Percentiles rank a stretch among this genome's conserved stretches.
Evolutionary conservation across 2,888 invertebrate genomes (phyloP).

Genomic region (Agrenia bidenticulata): DNA sequence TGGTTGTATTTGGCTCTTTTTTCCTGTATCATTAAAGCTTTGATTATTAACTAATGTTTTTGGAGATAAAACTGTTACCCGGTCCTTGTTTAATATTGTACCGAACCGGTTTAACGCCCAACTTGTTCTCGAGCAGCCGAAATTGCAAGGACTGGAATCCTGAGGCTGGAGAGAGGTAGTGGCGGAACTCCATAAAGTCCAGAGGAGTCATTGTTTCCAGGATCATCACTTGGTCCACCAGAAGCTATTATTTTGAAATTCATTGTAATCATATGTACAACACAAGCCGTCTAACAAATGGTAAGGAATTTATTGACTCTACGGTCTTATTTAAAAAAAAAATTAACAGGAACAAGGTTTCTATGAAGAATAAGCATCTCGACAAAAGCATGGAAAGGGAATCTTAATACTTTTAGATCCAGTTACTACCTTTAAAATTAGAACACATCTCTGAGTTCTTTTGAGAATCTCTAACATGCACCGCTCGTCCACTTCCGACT

Average conservation of each 20-base stretch:
- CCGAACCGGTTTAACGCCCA: conserved; percentile 63
- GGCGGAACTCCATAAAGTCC: conserved; percentile 97
- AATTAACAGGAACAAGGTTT: no score
- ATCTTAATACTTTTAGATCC: no score
- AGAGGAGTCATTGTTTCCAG: conserved; percentile 98
- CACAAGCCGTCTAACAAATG: no score
- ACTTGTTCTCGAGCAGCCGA: conserved; percentile 90
- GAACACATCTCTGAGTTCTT: conserved; percentile 83
- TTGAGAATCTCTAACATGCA: conserved; percentile 91
- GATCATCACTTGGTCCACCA: conserved; percentile 96
- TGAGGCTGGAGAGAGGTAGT: conserved; percentile 89
- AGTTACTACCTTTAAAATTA: conserved; percentile 88
- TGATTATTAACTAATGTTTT: background rate
- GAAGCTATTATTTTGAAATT: no score
- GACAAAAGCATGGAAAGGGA: no score
- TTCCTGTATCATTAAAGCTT: background rate
- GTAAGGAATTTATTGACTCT: no score
- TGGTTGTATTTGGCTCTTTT: conserved; percentile 87
- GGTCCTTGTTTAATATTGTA: no score
- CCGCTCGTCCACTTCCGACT: conserved; percentile 76
- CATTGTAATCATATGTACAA: no score
- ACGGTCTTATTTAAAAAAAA: no score
- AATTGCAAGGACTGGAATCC: conserved; percentile 98
- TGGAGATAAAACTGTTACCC: background rate
- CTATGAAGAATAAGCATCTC: no score